These are phyloP conservation scores for Gymnosoma rotundatum DNA, from an alignment of 2,888 invertebrate genomes.

Conservation along the genomic window DNA sequence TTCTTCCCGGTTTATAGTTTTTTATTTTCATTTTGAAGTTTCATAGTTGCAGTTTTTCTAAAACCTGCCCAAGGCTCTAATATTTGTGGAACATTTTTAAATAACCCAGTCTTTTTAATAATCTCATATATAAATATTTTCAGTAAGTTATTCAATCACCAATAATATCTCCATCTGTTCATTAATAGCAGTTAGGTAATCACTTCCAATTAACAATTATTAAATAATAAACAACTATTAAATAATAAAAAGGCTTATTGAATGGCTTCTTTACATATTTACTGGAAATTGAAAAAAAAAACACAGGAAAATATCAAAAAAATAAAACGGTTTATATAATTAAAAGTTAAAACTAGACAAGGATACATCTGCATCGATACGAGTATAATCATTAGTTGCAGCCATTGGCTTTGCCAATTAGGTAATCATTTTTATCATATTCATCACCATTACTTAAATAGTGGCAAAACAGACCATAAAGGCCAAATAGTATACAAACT, in stretches of 20 bases:
- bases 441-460: conserved; percentile 10
- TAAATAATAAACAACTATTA: conserved; percentile 38
- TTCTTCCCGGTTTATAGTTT: too few species aligned
- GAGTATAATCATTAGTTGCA: too few species aligned
- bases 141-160: too few species aligned
- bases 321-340: conserved; percentile 65
- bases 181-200: not conserved
- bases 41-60: too few species aligned
- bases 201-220: conserved; percentile 42
- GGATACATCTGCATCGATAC: conserved; percentile 54
- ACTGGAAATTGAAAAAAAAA: conserved; percentile 8
- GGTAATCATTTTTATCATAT: conserved; percentile 35
- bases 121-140: too few species aligned
- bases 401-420: conserved; percentile 16
- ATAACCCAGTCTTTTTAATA: too few species aligned
- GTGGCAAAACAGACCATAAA: conserved; percentile 32
- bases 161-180: too few species aligned
- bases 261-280: conserved; percentile 41
- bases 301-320: not conserved
- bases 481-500: conserved; percentile 24
- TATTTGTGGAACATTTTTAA: too few species aligned
- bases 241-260: conserved; percentile 16
- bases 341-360: conserved; percentile 67
- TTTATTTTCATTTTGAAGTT: too few species aligned
- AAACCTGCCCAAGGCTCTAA: too few species aligned